Percentiles rank a stretch among this genome's conserved stretches.
Conservation (phyloP, 2,888 invertebrate genomes). For the Coecobrya sp. region DNA sequence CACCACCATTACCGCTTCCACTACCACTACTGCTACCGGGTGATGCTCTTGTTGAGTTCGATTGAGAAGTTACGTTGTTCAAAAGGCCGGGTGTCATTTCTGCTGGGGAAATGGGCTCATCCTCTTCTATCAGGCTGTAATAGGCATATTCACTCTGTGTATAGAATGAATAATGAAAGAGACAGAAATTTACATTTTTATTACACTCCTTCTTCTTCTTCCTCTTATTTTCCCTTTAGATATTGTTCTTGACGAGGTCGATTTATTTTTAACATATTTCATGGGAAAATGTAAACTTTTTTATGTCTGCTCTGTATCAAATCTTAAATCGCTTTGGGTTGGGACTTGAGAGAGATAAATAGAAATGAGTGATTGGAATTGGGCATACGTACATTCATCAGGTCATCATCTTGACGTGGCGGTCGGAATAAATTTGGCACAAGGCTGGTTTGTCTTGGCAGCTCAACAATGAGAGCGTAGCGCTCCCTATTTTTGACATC, state of each 20-base stretch:
- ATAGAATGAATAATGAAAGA: slow-evolving; percentile 27
- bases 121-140: slow-evolving; percentile 49
- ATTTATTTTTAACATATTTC: background rate
- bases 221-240: background rate
- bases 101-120: slow-evolving; percentile 44
- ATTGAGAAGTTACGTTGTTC: slow-evolving; percentile 53
- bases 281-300: background rate
- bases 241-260: slow-evolving; percentile 15
- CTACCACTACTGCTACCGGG: slow-evolving; percentile 9
- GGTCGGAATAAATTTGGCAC: slow-evolving; percentile 86
- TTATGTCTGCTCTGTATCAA: background rate
- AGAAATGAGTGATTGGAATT: background rate
- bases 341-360: background rate
- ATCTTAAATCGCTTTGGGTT: background rate
- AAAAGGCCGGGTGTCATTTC: slow-evolving; percentile 63
- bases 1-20: background rate
- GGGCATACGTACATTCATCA: slow-evolving; percentile 77
- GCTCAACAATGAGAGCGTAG: slow-evolving; percentile 88
- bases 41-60: slow-evolving; percentile 48
- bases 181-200: slow-evolving; percentile 31
- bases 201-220: slow-evolving; percentile 8
- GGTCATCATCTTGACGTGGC: slow-evolving; percentile 80
- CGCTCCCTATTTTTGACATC: slow-evolving; percentile 88
- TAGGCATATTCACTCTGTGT: slow-evolving; percentile 67
- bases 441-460: slow-evolving; percentile 87